phyloP scores from a whole-genome alignment of 2,888 invertebrate genomes.

The Lymantria dispar region DNA sequence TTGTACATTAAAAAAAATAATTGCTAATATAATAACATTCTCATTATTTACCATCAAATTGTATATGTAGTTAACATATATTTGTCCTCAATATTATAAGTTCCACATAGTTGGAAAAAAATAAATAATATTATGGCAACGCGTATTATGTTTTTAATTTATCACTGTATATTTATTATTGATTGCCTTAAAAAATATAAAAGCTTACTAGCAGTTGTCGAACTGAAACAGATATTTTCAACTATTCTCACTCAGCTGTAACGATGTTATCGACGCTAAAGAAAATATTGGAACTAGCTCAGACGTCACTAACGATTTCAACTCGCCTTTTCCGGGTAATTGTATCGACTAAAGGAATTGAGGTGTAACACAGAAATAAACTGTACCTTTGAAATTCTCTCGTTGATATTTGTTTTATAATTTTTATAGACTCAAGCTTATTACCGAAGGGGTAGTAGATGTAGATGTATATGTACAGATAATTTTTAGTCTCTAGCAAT shows the following conservation, averaged over 20 bases:
- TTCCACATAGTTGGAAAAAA: too few relatives aligned
- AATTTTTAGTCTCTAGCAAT: too few relatives aligned
- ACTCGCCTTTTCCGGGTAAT: conserved; percentile 10
- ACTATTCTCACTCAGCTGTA: conserved; percentile 19
- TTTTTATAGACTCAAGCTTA: neutral
- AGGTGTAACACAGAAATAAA: conserved; percentile 2
- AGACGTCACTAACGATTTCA: conserved; percentile 16
- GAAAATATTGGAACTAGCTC: conserved; percentile 17
- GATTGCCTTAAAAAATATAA: neutral
- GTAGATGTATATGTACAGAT: too few relatives aligned
- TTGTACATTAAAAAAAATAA: too few relatives aligned
- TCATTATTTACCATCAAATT: too few relatives aligned
- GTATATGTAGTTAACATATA: too few relatives aligned
- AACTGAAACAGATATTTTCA: conserved; percentile 12
- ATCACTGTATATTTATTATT: too few relatives aligned
- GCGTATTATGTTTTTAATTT: too few relatives aligned
- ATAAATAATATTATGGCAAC: too few relatives aligned
- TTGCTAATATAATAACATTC: too few relatives aligned
- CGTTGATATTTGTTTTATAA: neutral
- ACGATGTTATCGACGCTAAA: conserved; percentile 14
- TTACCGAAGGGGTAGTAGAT: too few relatives aligned
- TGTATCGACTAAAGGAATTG: conserved; percentile 6
- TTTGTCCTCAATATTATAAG: too few relatives aligned
- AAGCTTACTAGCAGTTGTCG: conserved; percentile 1
- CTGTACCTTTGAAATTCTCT: neutral